Percentiles rank a stretch among this genome's conserved stretches.
Conservation (phyloP, 2,113 vertebrate genomes). For the Acanthisitta chloris region DNA sequence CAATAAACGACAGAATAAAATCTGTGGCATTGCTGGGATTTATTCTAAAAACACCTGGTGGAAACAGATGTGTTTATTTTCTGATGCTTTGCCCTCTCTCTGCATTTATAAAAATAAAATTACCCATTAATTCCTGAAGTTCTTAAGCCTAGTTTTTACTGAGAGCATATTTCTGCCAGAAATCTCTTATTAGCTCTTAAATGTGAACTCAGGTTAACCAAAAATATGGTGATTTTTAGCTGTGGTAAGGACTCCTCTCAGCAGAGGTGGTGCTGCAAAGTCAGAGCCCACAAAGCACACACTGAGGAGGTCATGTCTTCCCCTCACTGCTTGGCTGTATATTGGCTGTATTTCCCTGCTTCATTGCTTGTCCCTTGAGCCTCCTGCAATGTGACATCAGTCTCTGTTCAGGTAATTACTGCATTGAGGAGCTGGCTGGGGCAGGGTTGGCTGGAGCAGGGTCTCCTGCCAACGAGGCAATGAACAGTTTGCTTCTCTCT, state of each 20-base stretch:
- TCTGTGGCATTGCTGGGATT: not conserved
- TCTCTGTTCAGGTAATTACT: not conserved
- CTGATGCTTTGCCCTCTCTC: not conserved
- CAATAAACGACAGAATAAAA: not conserved
- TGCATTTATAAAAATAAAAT: not conserved
- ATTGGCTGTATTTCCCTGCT: not conserved
- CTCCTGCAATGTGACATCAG: not conserved
- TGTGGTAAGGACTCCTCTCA: not conserved
- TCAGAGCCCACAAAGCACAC: accelerated
- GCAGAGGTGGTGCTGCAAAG: not conserved
- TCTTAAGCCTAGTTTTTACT: not conserved
- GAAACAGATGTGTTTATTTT: not conserved
- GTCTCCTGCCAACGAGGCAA: accelerated
- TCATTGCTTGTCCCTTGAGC: accelerated
- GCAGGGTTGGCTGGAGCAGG: not conserved
- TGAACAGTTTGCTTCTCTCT: not conserved
- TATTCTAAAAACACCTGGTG: not conserved
- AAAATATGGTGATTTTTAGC: not conserved
- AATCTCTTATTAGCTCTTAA: not conserved
- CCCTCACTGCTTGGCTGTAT: not conserved
- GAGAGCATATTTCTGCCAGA: not conserved
- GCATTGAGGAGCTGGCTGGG: not conserved
- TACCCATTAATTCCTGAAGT: not conserved
- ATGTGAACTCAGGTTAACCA: not conserved
- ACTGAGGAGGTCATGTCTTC: not conserved